Evolutionary conservation across 2,797 vertebrate genomes (phyloP).

Genomic region (Sebastolobus altivelis): DNA sequence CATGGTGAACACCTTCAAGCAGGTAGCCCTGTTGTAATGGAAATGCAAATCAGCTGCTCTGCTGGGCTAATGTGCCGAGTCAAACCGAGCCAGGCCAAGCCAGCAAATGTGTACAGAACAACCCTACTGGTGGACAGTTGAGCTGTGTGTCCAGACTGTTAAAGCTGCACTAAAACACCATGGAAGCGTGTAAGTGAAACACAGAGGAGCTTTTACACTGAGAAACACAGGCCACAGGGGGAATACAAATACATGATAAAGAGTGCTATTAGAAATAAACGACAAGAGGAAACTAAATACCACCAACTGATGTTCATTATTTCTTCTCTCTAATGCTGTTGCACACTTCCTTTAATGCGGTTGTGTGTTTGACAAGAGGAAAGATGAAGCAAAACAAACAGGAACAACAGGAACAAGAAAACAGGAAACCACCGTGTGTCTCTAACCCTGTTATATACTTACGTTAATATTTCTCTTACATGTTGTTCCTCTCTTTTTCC

Average conservation of each 20-base stretch:
- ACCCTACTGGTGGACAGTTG: too few relatives aligned
- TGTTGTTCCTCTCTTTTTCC: slow-evolving; percentile 43
- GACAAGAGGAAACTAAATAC: background rate
- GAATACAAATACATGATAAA: background rate
- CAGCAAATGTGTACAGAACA: too few relatives aligned
- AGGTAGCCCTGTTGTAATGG: too few relatives aligned
- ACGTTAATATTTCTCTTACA: background rate
- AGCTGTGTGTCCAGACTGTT: background rate
- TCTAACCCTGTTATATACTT: background rate
- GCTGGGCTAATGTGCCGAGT: too few relatives aligned
- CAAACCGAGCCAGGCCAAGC: too few relatives aligned
- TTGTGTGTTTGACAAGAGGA: background rate
- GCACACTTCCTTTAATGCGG: background rate
- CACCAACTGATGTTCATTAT: background rate
- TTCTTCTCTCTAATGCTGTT: background rate
- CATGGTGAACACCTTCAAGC: too few relatives aligned
- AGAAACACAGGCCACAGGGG: background rate
- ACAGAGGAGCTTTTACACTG: background rate
- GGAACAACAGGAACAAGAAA: background rate
- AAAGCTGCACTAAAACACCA: background rate
- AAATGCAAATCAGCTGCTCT: too few relatives aligned
- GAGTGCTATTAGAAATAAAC: background rate
- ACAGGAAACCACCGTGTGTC: background rate
- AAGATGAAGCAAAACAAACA: background rate
- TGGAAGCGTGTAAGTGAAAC: background rate